phyloP scores from a whole-genome alignment of 2,113 vertebrate species.

The Pseudorasbora parva region DNA sequence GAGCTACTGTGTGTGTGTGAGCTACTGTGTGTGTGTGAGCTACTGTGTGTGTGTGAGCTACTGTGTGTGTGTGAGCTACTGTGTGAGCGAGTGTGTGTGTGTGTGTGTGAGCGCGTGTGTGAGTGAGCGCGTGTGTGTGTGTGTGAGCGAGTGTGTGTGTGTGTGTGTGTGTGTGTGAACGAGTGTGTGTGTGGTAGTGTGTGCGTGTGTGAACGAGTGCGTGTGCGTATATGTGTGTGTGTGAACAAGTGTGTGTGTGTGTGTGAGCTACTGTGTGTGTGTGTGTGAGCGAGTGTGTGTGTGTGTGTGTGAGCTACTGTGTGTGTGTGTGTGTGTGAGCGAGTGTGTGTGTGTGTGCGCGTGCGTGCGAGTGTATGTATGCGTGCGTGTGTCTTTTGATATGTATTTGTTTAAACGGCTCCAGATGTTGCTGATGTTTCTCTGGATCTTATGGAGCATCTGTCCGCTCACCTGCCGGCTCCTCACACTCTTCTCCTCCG shows the following conservation, averaged over 20 bases:
- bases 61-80: too few species aligned
- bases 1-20: neutral
- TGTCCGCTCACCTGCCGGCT: conserved; percentile 69
- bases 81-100: neutral
- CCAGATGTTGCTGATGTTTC: conserved; percentile 73
- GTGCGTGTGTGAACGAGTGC: too few species aligned
- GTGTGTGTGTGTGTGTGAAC: too few species aligned
- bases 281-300: too few species aligned
- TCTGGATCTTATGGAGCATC: conserved; percentile 64
- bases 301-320: too few species aligned
- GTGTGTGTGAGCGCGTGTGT: neutral
- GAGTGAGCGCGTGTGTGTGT: neutral
- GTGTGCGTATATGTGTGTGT: too few species aligned
- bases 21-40: neutral
- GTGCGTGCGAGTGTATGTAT: neutral
- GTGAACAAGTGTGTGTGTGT: too few species aligned
- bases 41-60: too few species aligned
- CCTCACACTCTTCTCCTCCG: neutral
- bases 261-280: too few species aligned
- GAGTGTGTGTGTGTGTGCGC: neutral
- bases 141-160: too few species aligned
- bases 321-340: too few species aligned
- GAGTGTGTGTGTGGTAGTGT: too few species aligned
- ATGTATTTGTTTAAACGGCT: conserved; percentile 60
- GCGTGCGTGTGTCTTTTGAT: conserved; percentile 41